Evolutionary conservation across 2,888 invertebrate genomes (phyloP), one percentile per base, ranked within the genome.

Genomic region (Subacronicta megacephala): DNA sequence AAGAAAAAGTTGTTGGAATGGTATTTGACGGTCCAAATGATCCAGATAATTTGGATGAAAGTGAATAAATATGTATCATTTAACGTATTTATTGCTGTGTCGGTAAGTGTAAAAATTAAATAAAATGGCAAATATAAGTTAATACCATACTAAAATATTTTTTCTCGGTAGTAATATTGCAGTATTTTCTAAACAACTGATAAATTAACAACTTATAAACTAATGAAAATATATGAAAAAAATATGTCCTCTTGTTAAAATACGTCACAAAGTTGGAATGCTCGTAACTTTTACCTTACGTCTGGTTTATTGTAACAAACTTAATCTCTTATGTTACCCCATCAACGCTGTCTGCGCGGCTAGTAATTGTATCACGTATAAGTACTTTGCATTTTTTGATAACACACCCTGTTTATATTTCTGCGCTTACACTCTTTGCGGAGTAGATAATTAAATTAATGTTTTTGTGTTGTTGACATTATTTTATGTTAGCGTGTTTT

Each of bases 281-380:
- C 52, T 71, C 45, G 62, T 66, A 70, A 77, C 75, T 66, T 76
- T 53, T 51, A 60, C 49, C 53, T 63, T 55, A 59, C 54, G 53
- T 66, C 65, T 37, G 57, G 46, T 69, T n/a, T n/a, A n/a, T n/a
- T 64, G 52, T 80, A 58, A 77, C 80, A 78, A 81, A 82, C 76
- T 83, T 83, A 83, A 83, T 82, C 81, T 80, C 78, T 78, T 75
- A 81, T 70, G 68, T 78, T 71, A 76, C 67, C 63, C 74, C 69
- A 72, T 81, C 73, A 75, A 71, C 78, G 60, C 49, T 47, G 58
- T 43, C 43, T 53, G 50, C 61, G 47, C 38, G 15, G 43, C 54
- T 62, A 58, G 64, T 74, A 74, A 75, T 75, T 77, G 75, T 68
- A 77, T 75, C 75, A 71, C 75, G 75, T 75, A 74, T 65, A 75